Conservation (phyloP, 2,797 vertebrate species). For the Hydrophis major region DNA sequence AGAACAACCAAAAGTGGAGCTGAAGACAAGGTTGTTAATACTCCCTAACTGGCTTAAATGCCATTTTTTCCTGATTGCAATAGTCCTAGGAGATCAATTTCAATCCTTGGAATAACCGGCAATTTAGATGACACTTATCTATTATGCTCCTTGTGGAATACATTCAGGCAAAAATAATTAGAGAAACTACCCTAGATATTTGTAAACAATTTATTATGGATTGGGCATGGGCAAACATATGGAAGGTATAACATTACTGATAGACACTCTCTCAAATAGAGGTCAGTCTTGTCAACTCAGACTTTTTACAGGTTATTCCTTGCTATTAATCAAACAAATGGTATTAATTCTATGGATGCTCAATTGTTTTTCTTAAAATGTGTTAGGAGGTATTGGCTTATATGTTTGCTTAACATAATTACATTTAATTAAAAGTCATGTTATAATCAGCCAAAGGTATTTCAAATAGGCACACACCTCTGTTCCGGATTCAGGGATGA, state of each 20-base stretch:
- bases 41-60: background rate
- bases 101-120: background rate
- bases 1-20: background rate
- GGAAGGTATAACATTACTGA: background rate
- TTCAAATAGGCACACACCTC: conserved; percentile 74
- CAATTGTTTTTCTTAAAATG: background rate
- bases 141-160: background rate
- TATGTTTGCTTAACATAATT: background rate
- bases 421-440: background rate
- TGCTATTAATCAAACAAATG: background rate
- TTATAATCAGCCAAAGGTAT: background rate
- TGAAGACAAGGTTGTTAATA: background rate
- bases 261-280: background rate
- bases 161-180: background rate
- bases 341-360: background rate
- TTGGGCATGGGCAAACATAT: background rate
- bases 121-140: background rate
- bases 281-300: background rate
- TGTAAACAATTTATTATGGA: background rate
- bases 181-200: background rate
- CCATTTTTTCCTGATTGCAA: background rate
- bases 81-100: background rate
- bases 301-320: background rate
- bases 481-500: conserved; percentile 91
- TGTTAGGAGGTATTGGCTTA: background rate